Evolutionary conservation across 1,140 invertebrate genomes (phyloP).

Genomic region (Leucophenga varia): DNA sequence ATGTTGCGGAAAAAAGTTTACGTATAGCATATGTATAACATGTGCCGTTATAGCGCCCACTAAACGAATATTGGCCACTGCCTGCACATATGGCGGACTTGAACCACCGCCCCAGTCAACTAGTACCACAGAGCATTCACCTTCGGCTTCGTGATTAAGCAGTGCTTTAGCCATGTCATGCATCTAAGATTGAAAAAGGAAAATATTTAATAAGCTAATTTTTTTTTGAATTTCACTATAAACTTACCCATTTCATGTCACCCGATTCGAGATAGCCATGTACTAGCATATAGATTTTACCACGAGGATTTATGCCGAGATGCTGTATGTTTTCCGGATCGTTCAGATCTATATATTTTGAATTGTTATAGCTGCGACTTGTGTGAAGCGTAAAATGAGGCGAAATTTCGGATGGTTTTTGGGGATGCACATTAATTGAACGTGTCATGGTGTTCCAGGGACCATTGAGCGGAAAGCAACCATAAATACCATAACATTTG

Average conservation of each 20-base stretch:
- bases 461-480: constrained; percentile 78
- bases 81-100: constrained; percentile 84
- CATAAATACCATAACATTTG: constrained; percentile 75
- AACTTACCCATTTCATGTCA: constrained; percentile 72
- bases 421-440: constrained; percentile 77
- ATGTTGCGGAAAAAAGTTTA: constrained; percentile 35
- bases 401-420: constrained; percentile 61
- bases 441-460: constrained; percentile 77
- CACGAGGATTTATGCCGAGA: constrained; percentile 63
- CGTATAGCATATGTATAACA: constrained; percentile 64
- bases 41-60: constrained; percentile 81
- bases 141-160: constrained; percentile 66
- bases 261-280: constrained; percentile 87
- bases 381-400: constrained; percentile 62
- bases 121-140: constrained; percentile 72
- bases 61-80: constrained; percentile 85
- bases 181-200: constrained; percentile 56
- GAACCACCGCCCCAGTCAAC: constrained; percentile 86
- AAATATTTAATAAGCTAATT: neutral
- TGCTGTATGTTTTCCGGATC: constrained; percentile 62
- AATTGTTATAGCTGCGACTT: constrained; percentile 58
- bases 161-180: constrained; percentile 62
- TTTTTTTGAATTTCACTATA: no score
- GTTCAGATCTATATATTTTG: constrained; percentile 66
- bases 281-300: constrained; percentile 73